A percentile compares a stretch with the other conserved stretches of the same genome.
Evolutionary conservation across 2,113 vertebrate genomes (phyloP).

Genomic region (Nanorana parkeri): DNA sequence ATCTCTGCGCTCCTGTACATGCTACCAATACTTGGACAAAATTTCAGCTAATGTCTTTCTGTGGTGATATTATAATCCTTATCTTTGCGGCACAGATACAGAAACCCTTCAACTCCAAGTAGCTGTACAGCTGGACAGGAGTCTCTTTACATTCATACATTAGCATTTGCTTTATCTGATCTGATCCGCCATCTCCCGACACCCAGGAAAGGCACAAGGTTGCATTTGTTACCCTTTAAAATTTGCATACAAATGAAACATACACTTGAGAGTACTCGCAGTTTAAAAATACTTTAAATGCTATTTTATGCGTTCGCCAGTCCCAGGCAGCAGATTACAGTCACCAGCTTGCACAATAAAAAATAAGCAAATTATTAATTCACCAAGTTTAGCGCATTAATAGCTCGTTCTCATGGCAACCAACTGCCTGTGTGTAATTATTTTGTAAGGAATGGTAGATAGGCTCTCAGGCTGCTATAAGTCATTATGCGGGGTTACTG

Average conservation of each 20-base stretch:
- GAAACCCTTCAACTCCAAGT: too few species aligned
- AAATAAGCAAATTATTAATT: not conserved
- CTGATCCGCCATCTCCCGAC: too few species aligned
- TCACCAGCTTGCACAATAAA: not conserved
- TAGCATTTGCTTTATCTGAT: too few species aligned
- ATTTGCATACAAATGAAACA: not conserved
- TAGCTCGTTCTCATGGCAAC: not conserved
- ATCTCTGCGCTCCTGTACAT: too few species aligned
- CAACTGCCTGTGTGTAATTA: not conserved
- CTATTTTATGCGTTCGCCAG: too few species aligned
- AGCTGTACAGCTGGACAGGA: too few species aligned
- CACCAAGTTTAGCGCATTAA: not conserved
- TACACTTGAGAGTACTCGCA: not conserved
- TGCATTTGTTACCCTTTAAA: not conserved
- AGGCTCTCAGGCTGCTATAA: not conserved
- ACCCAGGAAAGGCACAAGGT: not conserved
- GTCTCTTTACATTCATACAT: too few species aligned
- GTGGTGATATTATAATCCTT: too few species aligned
- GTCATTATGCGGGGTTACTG: not conserved
- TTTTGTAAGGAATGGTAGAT: not conserved
- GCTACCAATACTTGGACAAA: too few species aligned
- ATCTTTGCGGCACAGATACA: too few species aligned
- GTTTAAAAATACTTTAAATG: not conserved
- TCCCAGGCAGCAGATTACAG: not conserved
- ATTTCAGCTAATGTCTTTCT: too few species aligned